Base-by-base conservation (phyloP, 92 coral and sea anemone species). In the Umimayanthus chanpuru region DNA sequence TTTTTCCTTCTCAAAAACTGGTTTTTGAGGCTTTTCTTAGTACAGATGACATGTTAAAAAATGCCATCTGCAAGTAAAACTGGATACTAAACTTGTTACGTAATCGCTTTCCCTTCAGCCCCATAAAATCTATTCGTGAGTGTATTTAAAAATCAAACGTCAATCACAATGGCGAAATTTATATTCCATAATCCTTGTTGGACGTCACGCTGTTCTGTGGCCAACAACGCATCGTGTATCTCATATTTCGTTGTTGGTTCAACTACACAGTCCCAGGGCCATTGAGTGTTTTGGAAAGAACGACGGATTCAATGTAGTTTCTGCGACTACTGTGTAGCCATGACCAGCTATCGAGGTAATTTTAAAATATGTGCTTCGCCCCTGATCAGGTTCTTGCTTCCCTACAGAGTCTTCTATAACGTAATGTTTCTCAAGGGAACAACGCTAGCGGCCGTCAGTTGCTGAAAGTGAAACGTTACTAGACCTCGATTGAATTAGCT, bases 131-230 rank as follows among this genome's bases (percentile, higher is more conserved):
- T 0, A 36, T 80, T 9, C 73, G 32, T 40, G 38, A 47, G 76
- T 78, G 68, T 28, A 10, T 47, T 43, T 32, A 32, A 11, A n/a
- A 73, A 47, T 70, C 49, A 68, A 25, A 68, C 29, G 87, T 83
- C 87, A 83, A 83, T 83, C 87, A 83, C 7, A 12, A 21, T 21
- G 71, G 71, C 41, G 64, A 67, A 67, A 82, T 82, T 81, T 78
- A 49, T 67, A 82, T 82, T 39, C n/a, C 78, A 3, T 73, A n/a
- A 36, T 30, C 10, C n/a, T 18, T 68, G 86, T 66, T 81, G 58
- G 87, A 83, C 87, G 78, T 41, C 87, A 83, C 16, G 77, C 87
- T 41, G 87, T 70, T 70, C 16, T 43, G 75, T 11, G 75, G 77
- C 11, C 32, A n/a, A 10, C 50, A 47, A 7, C 87, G 9, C 53